Base-by-base conservation (phyloP, 2,888 invertebrate species). In the Phyto melanocephala region DNA sequence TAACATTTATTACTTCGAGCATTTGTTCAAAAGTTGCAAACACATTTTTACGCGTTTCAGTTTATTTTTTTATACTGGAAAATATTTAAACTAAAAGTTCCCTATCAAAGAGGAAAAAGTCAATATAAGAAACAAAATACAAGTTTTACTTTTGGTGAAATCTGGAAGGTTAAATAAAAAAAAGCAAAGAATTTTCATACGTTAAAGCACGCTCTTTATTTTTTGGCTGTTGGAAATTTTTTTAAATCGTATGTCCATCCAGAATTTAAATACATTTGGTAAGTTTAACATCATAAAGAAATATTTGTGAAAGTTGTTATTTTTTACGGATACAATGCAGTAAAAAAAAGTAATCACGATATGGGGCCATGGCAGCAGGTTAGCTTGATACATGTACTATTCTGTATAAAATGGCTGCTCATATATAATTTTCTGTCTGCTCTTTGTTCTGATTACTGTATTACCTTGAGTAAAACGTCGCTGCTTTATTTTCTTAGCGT, bases 201-300 rank as follows among this genome's bases (percentile, higher is more conserved):
- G 22, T 56, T 15, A 58, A 28, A 54, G 45, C 75, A 82, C 79
- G 60, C 78, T 76, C 81, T 84, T 92, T 92, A 94, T 93, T 94
- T 94, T 93, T 93, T 92, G 92, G 92, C 92, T 93, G 93, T 93
- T 93, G 93, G 93, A 93, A 92, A 93, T 94, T 94, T 94, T 94
- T 94, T 94, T 93, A 94, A 89, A 90, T 95, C 96, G 96, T 96
- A 97, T 97, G 96, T 97, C 97, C 96, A 96, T 97, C 96, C 97
- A 97, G 96, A 97, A 97, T 96, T 95, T 97, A 93, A 96, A 96
- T 95, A 96, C 96, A 96, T 97, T 95, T 93, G 95, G 95, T 95
- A 92, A 94, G 94, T 92, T 15, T 28, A 20, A 54, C 54, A 37
- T 13, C 2, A 13, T n/a, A n/a, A 17, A 40, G n/a, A 42, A 17